Conservation (phyloP, 2,888 invertebrate species). For the Napeogenes sylphis region DNA sequence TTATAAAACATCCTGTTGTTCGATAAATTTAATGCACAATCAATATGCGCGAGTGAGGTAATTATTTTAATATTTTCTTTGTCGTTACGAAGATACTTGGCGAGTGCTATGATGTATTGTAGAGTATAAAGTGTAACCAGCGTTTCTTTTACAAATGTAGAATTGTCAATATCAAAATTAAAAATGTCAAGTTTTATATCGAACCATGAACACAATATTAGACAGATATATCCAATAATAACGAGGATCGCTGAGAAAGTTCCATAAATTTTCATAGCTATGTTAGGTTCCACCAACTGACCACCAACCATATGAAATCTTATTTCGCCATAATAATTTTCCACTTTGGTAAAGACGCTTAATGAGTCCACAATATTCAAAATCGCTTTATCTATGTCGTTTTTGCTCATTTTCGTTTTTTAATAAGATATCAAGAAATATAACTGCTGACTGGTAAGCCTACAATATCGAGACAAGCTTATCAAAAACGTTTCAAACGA, state of each 20-base stretch:
- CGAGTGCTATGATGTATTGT: conserved; percentile 10
- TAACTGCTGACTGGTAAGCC: background rate
- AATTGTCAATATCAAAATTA: conserved; percentile 5
- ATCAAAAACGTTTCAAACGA: background rate
- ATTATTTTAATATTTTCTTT: conserved; percentile 14
- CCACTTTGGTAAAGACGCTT: conserved; percentile 29
- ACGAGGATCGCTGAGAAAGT: conserved; percentile 30
- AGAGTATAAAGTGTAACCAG: conserved; percentile 4
- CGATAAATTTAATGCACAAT: conserved; percentile 15
- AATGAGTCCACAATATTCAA: conserved; percentile 35
- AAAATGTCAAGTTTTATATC: background rate
- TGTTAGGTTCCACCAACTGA: conserved; percentile 35
- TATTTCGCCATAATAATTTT: conserved; percentile 47
- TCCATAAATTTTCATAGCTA: conserved; percentile 40
- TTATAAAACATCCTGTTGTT: conserved; percentile 6
- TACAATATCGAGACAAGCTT: background rate
- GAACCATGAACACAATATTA: conserved; percentile 10
- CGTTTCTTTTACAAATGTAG: background rate
- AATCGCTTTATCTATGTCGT: conserved; percentile 11
- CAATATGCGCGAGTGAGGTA: conserved; percentile 15
- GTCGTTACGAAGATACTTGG: conserved; percentile 6
- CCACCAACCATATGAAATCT: conserved; percentile 40
- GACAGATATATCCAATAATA: conserved; percentile 29
- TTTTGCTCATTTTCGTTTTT: conserved; percentile 7
- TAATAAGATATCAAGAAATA: background rate